Evolutionary conservation across 2,888 invertebrate genomes (phyloP).

Genomic region (Meteorus colon): DNA sequence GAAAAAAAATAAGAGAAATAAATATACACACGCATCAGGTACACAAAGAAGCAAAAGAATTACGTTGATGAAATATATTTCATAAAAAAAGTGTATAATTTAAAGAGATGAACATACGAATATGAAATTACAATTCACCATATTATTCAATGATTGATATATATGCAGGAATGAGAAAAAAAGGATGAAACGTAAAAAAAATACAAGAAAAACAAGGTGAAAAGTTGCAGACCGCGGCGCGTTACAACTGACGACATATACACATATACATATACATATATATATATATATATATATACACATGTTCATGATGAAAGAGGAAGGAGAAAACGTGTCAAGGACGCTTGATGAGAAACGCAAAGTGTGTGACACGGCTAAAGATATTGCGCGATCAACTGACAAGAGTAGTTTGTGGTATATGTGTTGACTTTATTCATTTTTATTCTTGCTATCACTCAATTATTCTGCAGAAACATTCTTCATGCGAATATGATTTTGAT

Average conservation of each 20-base stretch:
- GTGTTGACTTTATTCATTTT: conserved; percentile 9
- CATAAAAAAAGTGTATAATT: background rate
- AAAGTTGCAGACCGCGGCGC: conserved; percentile 8
- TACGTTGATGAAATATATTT: too few relatives aligned
- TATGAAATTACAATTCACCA: background rate
- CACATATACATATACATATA: background rate
- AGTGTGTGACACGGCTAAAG: conserved; percentile 22
- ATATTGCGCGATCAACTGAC: conserved; percentile 36
- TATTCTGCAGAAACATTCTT: background rate
- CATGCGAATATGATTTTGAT: too few relatives aligned
- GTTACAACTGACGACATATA: conserved; percentile 2
- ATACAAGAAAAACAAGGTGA: conserved; percentile 15
- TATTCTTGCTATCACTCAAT: background rate
- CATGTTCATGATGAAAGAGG: conserved; percentile 41
- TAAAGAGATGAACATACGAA: background rate
- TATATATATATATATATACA: too few relatives aligned
- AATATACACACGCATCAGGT: background rate
- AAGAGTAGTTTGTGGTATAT: conserved; percentile 5
- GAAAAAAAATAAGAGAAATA: background rate
- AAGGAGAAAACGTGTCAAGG: conserved; percentile 53
- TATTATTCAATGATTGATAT: background rate
- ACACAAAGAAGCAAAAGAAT: background rate
- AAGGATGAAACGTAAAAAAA: conserved; percentile 9
- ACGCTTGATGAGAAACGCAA: conserved; percentile 41
- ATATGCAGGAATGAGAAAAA: background rate